Base-by-base conservation (phyloP, 1,140 invertebrate species). In the Hylyphantes graminicola region DNA sequence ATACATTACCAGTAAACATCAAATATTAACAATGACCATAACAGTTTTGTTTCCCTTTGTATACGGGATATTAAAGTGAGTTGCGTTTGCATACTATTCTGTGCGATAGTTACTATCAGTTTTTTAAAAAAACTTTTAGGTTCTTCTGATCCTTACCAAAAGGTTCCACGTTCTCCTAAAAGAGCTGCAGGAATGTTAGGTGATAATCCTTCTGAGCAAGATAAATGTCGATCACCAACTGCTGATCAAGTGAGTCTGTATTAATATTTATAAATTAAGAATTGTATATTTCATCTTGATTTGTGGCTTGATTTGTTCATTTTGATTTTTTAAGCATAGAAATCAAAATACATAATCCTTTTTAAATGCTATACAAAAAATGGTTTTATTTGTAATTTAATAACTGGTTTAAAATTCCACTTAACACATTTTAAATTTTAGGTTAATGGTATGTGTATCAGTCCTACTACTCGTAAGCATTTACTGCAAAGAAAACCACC, bases 141-240 rank as follows among this genome's bases (percentile, higher is more conserved):
- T 80, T 91, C 92, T 54, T 93, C 93, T 83, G 96, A 98, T 91
- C 96, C 96, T 21, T 97, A 96, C 90, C 95, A 95, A 88, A 92
- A 95, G 86, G 94, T 93, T 63, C 93, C 96, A 65, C 92, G 95
- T 70, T 96, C 95, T 87, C 96, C 95, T 0, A 96, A 96, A 89
- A 88, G 88, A 81, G 90, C 89, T 86, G 85, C 78, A 21, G 55
- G 78, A 59, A 81, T 82, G 57, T 61, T 65, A 73, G 85, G 72
- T 76, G 87, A 88, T 74, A 88, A 88, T 74, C 88, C 89, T 48
- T 85, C 88, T 82, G 92, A 93, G 88, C 50, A 75, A 86, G 93
- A 94, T 88, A 91, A 94, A 89, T 93, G 93, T 85, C 92, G 95
- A 88, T 97, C 96, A 88, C 96, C 96, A 64, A 95, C 94, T 88